Base-by-base conservation (phyloP, 2,797 vertebrate species). In the Arrhamphus sclerolepis region DNA sequence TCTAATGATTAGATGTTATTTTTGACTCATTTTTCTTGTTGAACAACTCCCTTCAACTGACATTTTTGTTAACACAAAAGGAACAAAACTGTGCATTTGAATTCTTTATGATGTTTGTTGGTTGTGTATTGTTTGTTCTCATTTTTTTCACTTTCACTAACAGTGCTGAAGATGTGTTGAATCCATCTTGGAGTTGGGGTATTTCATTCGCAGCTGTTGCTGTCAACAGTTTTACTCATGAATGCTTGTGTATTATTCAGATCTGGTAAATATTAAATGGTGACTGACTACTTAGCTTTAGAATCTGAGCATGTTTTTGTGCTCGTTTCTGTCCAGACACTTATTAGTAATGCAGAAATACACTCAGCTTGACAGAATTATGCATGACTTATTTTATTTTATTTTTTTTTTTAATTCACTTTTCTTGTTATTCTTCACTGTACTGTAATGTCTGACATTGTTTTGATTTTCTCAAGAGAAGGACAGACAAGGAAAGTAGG, bases 231-330 rank as follows among this genome's bases (percentile, higher is more conserved):
- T 54, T 61, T 66, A 31, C 21, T 60, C 24, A n/a, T 49, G 16
- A 55, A 21, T 5, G 11, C 55, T 60, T 17, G 56, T 78, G 53
- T 71, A 73, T 76, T 70, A 70, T 73, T 73, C 68, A 84, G 51
- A 68, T 70, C 46, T 66, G 38, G 62, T 88, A 64, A 85, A 34
- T 34, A 34, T 34, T 83, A 79, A 77, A 85, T 65, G 48, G 31
- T 2, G 10, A n/a, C n/a, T 34, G 31, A 34, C 8, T 10, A 11
- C 31, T 34, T 10, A 3, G 8, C 10, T 34, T 34, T 34, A 11
- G 31, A 34, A 34, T 34, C 31, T 34, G 31, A 34, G 31, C 31
- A 34, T 34, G 31, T 34, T 34, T 34, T 13, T 9, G 31, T 34
- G 31, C 31, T 13, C 10, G 6, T 26, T 26, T 34, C 31, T 34